A percentile compares a stretch with the other conserved stretches of the same genome.
Evolutionary conservation across 2,888 invertebrate genomes (phyloP).

Genomic region (Trissonchulus sp.): DNA sequence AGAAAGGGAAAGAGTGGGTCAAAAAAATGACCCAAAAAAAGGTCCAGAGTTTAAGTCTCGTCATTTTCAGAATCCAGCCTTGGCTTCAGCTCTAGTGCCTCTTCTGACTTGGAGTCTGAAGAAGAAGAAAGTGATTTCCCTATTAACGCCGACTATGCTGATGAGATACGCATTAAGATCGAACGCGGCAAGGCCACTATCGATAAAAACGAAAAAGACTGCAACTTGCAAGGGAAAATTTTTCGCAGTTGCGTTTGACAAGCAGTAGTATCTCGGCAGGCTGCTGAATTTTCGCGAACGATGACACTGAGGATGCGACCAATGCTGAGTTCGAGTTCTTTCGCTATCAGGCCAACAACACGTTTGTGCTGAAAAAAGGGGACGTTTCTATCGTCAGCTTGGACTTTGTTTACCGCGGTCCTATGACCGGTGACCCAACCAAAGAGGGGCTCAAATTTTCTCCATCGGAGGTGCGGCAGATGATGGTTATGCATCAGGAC

Average conservation of each 20-base stretch:
- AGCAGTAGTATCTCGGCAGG: neutral
- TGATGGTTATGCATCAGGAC: no score
- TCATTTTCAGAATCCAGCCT: neutral
- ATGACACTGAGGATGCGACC: neutral
- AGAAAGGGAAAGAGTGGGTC: no score
- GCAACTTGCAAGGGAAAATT: slow-evolving; percentile 17
- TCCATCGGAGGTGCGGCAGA: neutral
- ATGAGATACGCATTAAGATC: no score
- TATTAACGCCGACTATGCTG: no score
- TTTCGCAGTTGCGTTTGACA: neutral
- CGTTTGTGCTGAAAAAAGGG: neutral
- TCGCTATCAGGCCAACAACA: neutral
- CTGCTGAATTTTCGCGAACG: neutral
- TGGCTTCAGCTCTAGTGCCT: no score
- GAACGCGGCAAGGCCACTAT: no score
- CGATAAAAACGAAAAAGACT: neutral
- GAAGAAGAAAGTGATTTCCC: no score
- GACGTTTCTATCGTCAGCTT: neutral
- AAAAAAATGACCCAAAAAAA: no score
- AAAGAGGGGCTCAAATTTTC: neutral
- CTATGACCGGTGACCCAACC: neutral
- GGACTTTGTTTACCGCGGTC: neutral
- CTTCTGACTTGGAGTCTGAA: no score
- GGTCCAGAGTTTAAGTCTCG: neutral
- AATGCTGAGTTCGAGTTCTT: slow-evolving; percentile 1